Base-by-base conservation (phyloP, 2,113 vertebrate genomes). In the Bambusicola thoracicus region DNA sequence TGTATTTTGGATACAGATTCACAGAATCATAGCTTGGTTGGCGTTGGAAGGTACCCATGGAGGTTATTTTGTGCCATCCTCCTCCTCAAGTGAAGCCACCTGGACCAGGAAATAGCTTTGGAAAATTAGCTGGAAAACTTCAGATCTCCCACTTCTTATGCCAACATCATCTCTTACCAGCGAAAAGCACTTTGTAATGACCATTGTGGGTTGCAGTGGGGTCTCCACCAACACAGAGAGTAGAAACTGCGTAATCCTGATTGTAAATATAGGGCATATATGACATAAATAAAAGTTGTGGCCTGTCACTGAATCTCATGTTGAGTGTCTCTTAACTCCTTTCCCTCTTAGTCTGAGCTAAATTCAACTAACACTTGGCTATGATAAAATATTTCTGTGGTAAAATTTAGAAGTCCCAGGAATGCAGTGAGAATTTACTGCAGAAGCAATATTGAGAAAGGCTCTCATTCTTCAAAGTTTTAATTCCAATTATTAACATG, bases 111-210 rank as follows among this genome's bases (percentile, higher is more conserved):
- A 2, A 2, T 24, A 78, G 32, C 6, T 73, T 85, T 62, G 46
- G 67, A 36, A 82, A 79, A 85, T 29, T 0, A 2, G 3, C 16
- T 85, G 62, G 61, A 62, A 79, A 90, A 53, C 10, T 67, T 58
- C 56, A 85, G 49, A 22, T 75, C 32, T 40, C 22, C 6, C 73
- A 32, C 10, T 15, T 53, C 8, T 68, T 81, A 36, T 51, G 27
- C 25, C 43, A 59, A 18, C 5, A 25, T 6, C 30, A 5, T 22
- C 13, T 48, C n/a, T 53, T 36, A 73, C 20, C 25, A 30, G 36
- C 15, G 15, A 72, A 79, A 75, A 0, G 0, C 14, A 20, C 38
- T 44, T 30, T 58, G 12, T 24, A 69, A 85, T 24, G 17, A 2
- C 34, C 15, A 6, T 8, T 61, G 25, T 29, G n/a, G 8, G 3